Evolutionary conservation across 1,140 invertebrate species (phyloP).

Genomic region (Protaetia brevitarsis): DNA sequence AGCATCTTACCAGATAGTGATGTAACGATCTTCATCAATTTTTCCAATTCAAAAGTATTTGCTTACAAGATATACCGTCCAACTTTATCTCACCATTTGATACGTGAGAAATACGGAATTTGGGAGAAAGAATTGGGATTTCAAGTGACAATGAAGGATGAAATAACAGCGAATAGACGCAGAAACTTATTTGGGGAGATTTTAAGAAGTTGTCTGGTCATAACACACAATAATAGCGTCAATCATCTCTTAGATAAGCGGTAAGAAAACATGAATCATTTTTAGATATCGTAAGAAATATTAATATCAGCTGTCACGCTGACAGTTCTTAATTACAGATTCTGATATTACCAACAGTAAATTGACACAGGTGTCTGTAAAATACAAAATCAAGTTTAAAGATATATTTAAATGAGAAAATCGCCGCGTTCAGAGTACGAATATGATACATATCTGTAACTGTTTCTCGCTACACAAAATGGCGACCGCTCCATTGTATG

Average conservation of each 20-base stretch:
- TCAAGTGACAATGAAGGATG: background rate
- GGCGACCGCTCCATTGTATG: too few species aligned
- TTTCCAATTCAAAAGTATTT: background rate
- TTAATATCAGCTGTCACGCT: too few species aligned
- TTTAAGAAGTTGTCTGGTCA: constrained; percentile 52
- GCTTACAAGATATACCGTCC: constrained; percentile 40
- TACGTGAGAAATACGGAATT: constrained; percentile 34
- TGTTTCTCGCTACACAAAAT: too few species aligned
- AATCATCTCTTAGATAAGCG: constrained; percentile 59
- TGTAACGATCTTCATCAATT: constrained; percentile 32
- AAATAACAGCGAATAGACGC: constrained; percentile 40
- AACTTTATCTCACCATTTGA: constrained; percentile 23
- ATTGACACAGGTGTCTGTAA: too few species aligned
- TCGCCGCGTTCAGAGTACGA: too few species aligned
- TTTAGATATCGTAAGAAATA: too few species aligned
- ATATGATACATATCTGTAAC: too few species aligned
- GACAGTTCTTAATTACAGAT: too few species aligned
- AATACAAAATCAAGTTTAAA: too few species aligned
- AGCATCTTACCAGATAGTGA: constrained; percentile 42
- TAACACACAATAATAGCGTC: constrained; percentile 58
- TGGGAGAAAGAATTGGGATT: constrained; percentile 29
- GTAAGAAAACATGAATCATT: too few species aligned
- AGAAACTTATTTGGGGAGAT: constrained; percentile 47
- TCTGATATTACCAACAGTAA: too few species aligned
- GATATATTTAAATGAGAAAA: too few species aligned